Percentiles rank a stretch among this genome's conserved stretches.
phyloP scores from a whole-genome alignment of 2,888 invertebrate species.

The Apamea crenata region DNA sequence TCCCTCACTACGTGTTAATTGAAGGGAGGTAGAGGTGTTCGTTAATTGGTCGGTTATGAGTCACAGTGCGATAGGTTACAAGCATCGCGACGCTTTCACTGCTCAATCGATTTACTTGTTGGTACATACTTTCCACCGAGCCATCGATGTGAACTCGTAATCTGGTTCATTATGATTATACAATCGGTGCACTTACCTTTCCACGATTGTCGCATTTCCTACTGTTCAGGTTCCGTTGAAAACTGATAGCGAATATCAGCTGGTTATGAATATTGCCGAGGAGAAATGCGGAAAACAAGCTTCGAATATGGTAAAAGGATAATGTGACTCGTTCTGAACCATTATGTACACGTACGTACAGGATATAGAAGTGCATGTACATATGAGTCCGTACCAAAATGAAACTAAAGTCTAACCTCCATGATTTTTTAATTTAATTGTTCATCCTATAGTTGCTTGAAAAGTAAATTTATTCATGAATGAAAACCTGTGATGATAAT shows the following conservation, averaged over 20 bases:
- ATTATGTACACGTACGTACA: too few relatives aligned
- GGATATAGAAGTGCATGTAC: too few relatives aligned
- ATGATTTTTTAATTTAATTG: background rate
- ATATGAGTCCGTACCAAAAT: background rate
- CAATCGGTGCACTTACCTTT: conserved; percentile 53
- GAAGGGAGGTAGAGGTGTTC: conserved; percentile 21
- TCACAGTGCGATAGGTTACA: conserved; percentile 69
- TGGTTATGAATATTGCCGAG: conserved; percentile 4
- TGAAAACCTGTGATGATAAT: too few relatives aligned
- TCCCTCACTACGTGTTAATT: conserved; percentile 33
- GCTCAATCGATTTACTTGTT: conserved; percentile 70
- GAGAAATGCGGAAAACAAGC: conserved; percentile 1
- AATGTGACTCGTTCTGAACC: background rate
- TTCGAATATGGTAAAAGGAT: background rate
- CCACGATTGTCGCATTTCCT: conserved; percentile 26
- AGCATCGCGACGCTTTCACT: conserved; percentile 72
- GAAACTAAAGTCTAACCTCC: background rate
- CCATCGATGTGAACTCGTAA: conserved; percentile 57
- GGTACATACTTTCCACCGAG: conserved; percentile 64
- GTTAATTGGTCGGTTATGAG: conserved; percentile 57
- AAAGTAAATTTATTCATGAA: background rate
- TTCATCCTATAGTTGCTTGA: background rate
- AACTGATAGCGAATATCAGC: conserved; percentile 11
- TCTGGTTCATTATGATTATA: conserved; percentile 69
- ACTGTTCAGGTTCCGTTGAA: conserved; percentile 5